Evolutionary conservation across 2,888 invertebrate genomes (phyloP).

Genomic region (Cotesia congregata): DNA sequence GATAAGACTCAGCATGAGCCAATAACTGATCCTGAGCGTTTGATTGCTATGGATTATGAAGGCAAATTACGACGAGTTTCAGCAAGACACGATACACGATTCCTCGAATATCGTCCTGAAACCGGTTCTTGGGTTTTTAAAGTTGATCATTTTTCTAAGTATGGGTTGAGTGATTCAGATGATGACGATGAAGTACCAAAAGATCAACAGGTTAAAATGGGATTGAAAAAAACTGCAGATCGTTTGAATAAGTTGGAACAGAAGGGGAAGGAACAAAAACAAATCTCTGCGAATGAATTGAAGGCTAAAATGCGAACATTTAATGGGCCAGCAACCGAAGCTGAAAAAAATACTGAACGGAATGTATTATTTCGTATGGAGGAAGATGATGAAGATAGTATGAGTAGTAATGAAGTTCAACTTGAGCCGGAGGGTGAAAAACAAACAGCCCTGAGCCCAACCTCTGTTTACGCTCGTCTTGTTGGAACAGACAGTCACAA

Average conservation of each 20-base stretch:
- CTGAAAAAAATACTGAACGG: not conserved
- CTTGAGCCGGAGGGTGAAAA: constrained; percentile 30
- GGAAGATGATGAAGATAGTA: constrained; percentile 25
- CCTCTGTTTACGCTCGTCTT: constrained; percentile 76
- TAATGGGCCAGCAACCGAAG: constrained; percentile 5
- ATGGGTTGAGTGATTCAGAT: constrained; percentile 89
- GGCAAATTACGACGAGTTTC: constrained; percentile 87
- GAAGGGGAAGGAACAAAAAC: not conserved
- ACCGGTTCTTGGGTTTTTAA: constrained; percentile 98
- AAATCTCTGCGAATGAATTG: constrained; percentile 7
- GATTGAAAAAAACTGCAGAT: constrained; percentile 44
- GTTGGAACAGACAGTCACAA: constrained; percentile 77
- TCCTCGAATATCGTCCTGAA: constrained; percentile 94
- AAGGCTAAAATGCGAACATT: not conserved
- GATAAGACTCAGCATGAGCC: constrained; percentile 86
- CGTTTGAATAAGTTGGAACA: not conserved
- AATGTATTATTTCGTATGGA: not conserved
- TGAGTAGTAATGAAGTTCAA: constrained; percentile 16
- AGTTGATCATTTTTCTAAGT: constrained; percentile 95
- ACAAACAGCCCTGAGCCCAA: constrained; percentile 72
- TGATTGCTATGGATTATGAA: constrained; percentile 87
- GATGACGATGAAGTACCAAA: constrained; percentile 76
- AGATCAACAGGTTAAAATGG: constrained; percentile 53
- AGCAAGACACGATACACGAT: constrained; percentile 88
- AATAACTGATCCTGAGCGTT: constrained; percentile 84